Evolutionary conservation across 37 sponge, comb jelly and placozoan genomes (phyloP).

Genomic region (Beroe forskalii): DNA sequence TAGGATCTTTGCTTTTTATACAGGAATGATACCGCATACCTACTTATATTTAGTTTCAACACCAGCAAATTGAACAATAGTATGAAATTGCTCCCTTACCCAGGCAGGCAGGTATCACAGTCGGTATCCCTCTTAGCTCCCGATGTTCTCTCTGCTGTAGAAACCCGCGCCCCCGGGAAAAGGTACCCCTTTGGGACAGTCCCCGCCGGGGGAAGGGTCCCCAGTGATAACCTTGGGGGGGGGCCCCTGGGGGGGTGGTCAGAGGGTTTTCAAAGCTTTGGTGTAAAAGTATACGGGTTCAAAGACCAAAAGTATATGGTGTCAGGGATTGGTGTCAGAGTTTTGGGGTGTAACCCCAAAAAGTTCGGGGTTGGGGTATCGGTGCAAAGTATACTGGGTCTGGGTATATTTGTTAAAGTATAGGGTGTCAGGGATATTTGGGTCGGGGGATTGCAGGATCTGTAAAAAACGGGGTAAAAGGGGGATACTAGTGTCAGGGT

Average conservation of each 20-base stretch:
- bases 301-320: neutral
- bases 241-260: conserved; percentile 8
- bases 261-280: neutral
- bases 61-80: too few species aligned
- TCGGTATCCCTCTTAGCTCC: conserved; percentile 49
- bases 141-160: conserved; percentile 4
- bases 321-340: neutral
- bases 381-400: too few species aligned
- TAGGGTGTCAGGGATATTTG: too few species aligned
- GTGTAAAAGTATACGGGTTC: neutral
- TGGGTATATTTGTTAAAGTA: too few species aligned
- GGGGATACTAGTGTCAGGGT: too few species aligned
- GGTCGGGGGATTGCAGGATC: too few species aligned
- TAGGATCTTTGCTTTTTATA: too few species aligned
- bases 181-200: conserved; percentile 65
- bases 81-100: too few species aligned
- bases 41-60: too few species aligned
- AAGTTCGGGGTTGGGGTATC: too few species aligned
- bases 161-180: conserved; percentile 2
- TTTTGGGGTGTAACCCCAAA: neutral
- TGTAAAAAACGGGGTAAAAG: too few species aligned
- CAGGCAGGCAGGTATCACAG: conserved; percentile 59
- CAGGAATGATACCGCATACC: too few species aligned
- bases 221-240: conserved; percentile 17
- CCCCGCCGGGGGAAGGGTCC: conserved; percentile 52